Conservation (phyloP, 2,797 vertebrate genomes). For the Poeciliopsis turneri region DNA sequence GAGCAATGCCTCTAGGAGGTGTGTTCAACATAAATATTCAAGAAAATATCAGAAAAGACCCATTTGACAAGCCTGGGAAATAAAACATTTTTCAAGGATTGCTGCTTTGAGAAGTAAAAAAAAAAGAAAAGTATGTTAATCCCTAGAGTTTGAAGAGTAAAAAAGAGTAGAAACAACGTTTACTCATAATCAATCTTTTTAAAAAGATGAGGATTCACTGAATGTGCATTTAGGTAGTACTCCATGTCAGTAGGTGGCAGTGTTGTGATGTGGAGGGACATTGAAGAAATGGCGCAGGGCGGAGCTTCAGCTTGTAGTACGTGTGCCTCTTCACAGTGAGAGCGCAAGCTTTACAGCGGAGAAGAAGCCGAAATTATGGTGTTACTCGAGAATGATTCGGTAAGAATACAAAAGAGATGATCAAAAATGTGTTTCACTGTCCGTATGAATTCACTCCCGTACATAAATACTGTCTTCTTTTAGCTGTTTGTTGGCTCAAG, state of each 20-base stretch:
- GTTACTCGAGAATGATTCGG: slow-evolving; percentile 85
- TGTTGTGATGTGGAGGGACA: neutral
- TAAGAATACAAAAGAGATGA: slow-evolving; percentile 48
- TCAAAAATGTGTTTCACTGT: accelerated
- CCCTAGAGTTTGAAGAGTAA: too few relatives aligned
- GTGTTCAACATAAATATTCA: neutral
- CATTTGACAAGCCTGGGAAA: neutral
- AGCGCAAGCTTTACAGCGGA: slow-evolving; percentile 30
- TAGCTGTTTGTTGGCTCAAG: neutral
- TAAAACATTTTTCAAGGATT: neutral
- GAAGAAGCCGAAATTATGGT: slow-evolving; percentile 70
- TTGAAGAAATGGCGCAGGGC: slow-evolving; percentile 34
- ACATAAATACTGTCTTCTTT: neutral
- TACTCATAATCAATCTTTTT: neutral
- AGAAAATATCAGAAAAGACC: neutral
- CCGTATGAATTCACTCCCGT: too few relatives aligned
- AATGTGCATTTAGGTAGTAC: neutral
- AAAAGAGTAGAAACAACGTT: neutral
- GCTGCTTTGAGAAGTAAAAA: neutral
- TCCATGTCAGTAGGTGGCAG: slow-evolving; percentile 13
- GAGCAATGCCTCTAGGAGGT: neutral
- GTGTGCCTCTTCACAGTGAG: slow-evolving; percentile 73
- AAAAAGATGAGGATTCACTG: neutral
- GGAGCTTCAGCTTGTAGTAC: slow-evolving; percentile 71
- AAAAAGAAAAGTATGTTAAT: too few relatives aligned